Base-by-base conservation (phyloP, 2,888 invertebrate species). In the Minunthozetes semirufus region DNA sequence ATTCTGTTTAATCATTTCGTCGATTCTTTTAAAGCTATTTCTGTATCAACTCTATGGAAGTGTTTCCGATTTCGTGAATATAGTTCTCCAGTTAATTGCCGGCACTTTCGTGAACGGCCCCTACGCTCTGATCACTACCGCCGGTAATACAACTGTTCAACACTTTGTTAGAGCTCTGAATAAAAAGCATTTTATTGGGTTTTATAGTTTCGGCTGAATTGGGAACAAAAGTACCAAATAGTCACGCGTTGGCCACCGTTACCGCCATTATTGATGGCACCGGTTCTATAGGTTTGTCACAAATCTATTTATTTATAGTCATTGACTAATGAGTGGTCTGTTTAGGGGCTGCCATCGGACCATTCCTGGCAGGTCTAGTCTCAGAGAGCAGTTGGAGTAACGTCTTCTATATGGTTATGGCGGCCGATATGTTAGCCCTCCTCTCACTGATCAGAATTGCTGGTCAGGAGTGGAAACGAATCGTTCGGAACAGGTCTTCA, bases 261-360 rank as follows among this genome's bases (percentile, higher is more conserved):
- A 94, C 96, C 0, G 94, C 96, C 27, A 95, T 97, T 80, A 96
- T 97, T 66, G 97, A 97, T 84, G 97, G 97, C 66, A 96, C 96
- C 0, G 96, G 97, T 9, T 93, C 92, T 76, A 87, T 93, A 75
- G 66, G 66, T 66, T n/a, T 66, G 38, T 61, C 3, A 17, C 1
- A 22, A 22, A 3, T 27, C 8, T n/a, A 19, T 22, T 25, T 59
- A n/a, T 19, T 48, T 2, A 48, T 8, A 48, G 2, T 48, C 15
- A 48, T n/a, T 2, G 42, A 42, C 6, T 9, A 48, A 13, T n/a
- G 13, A 13, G 4, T 48, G 8, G 6, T 13, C 4, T 29, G 15
- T 17, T n/a, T 50, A 53, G 93, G 96, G 74, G 96, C 96, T 66
- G 96, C 96, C 0, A 86, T 96, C 25, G 96, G 97, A 0, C 97